Percentiles rank a stretch among this genome's conserved stretches.
phyloP scores from a whole-genome alignment of 92 coral and sea anemone genomes.

The Bergia sp. region DNA sequence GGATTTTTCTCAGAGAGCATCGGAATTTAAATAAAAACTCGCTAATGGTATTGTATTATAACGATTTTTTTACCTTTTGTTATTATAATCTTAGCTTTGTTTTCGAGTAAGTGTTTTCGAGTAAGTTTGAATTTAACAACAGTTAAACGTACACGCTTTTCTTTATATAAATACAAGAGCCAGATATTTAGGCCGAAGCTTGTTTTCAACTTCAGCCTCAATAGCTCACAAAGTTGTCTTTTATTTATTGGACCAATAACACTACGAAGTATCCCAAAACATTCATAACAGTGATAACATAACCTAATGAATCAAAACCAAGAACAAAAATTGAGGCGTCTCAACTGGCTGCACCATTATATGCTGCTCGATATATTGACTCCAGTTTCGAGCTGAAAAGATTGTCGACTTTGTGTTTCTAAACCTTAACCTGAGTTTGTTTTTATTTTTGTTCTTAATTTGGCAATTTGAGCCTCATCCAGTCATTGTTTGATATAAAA shows the following conservation, averaged over 20 bases:
- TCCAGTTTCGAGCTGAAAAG: too few relatives aligned
- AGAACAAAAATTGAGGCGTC: too few relatives aligned
- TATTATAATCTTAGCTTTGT: neutral
- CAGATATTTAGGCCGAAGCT: neutral
- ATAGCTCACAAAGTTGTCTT: neutral
- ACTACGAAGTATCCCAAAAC: neutral
- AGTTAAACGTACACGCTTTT: neutral
- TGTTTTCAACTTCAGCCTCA: neutral
- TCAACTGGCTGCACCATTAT: too few relatives aligned
- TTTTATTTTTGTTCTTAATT: too few relatives aligned
- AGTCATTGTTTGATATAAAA: too few relatives aligned
- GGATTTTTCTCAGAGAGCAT: neutral
- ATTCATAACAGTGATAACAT: neutral
- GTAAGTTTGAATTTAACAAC: neutral
- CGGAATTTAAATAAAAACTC: neutral
- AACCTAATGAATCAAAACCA: neutral
- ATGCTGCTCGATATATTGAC: too few relatives aligned
- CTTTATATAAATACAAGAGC: neutral
- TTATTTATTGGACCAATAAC: neutral
- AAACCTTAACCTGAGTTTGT: too few relatives aligned
- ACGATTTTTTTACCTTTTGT: neutral
- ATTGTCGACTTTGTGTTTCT: too few relatives aligned
- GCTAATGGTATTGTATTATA: neutral
- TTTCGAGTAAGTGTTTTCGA: neutral
- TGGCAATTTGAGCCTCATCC: too few relatives aligned